phyloP scores from a whole-genome alignment of 2,888 invertebrate species.

The Dicyrtomina minuta region DNA sequence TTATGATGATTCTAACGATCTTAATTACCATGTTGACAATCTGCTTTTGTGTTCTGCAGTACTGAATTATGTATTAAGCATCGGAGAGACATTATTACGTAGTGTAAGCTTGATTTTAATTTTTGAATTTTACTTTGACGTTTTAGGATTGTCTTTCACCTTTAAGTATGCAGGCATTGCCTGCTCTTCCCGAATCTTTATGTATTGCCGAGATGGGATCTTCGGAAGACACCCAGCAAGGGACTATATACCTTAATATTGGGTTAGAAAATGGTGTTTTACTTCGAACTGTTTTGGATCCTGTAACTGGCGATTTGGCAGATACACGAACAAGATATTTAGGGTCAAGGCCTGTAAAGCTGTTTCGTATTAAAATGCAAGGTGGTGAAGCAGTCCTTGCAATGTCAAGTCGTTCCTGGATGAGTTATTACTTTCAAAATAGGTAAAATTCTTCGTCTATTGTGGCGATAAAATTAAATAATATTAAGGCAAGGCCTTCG shows the following conservation, averaged over 20 bases:
- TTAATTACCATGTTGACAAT: constrained; percentile 23
- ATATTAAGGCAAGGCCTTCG: background rate
- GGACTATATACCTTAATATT: constrained; percentile 89
- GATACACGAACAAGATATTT: constrained; percentile 97
- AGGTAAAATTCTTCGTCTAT: constrained; percentile 56
- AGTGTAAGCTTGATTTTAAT: background rate
- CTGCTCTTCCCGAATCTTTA: constrained; percentile 92
- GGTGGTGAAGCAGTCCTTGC: constrained; percentile 95
- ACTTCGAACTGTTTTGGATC: constrained; percentile 88
- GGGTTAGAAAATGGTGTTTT: constrained; percentile 96
- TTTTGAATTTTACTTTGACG: constrained; percentile 25
- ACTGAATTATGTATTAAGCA: constrained; percentile 29
- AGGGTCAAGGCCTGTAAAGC: constrained; percentile 91
- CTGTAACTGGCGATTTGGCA: constrained; percentile 92
- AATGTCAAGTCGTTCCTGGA: constrained; percentile 96
- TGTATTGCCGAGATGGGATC: constrained; percentile 95
- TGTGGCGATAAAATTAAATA: background rate
- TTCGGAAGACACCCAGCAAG: constrained; percentile 60
- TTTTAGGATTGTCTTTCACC: constrained; percentile 85
- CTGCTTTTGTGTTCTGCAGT: constrained; percentile 36
- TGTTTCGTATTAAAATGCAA: constrained; percentile 94
- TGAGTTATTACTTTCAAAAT: constrained; percentile 97
- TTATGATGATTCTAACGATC: constrained; percentile 28
- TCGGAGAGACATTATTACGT: background rate
- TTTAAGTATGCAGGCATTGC: constrained; percentile 93